Evolutionary conservation across 2,888 invertebrate genomes (phyloP), one percentile per base, ranked within the genome.

Genomic region (Tetranychus piercei): DNA sequence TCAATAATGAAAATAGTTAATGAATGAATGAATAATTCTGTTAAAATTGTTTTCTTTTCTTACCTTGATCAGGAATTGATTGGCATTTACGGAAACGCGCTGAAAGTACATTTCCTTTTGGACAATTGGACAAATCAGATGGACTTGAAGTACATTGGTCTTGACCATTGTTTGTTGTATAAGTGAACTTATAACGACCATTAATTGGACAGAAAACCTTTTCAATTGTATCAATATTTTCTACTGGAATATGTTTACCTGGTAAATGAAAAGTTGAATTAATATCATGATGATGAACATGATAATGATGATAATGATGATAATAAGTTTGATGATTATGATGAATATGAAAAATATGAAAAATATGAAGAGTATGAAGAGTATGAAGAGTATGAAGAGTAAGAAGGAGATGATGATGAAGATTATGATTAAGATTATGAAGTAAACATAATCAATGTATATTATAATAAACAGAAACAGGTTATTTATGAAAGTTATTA

Each of bases 151-250:
- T 83, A 80, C 88, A 88, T 78, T 86, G 86, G 22, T 83, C 81
- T 69, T 82, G 82, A 45, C 84, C 84, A 78, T 85, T 86, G 78
- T 85, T 84, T 20, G 84, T 80, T 77, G 83, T 84, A 80, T 87
- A 82, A 22, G 83, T 85, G 78, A 87, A 85, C 76, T 84, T 84
- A 81, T 85, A 88, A 77, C 85, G 85, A 6, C 88, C 87, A 76
- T 85, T 86, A 76, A 88, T 85, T 18, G 88, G 87, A 77, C 88
- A 88, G 80, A 86, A 87, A 78, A 86, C 86, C 77, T 86, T 85
- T 67, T 83, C 82, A 55, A 86, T 76, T 8, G 79, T 71, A 45
- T 76, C 74, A 20, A 75, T 45, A 20, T 73, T 72, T 71, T 8
- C 8, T 22, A 73, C 76, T 5, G 75, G 75, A 67, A 76, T 67